Conservation (phyloP, 2,797 vertebrate species). For the Micropoecilia bifurca region DNA sequence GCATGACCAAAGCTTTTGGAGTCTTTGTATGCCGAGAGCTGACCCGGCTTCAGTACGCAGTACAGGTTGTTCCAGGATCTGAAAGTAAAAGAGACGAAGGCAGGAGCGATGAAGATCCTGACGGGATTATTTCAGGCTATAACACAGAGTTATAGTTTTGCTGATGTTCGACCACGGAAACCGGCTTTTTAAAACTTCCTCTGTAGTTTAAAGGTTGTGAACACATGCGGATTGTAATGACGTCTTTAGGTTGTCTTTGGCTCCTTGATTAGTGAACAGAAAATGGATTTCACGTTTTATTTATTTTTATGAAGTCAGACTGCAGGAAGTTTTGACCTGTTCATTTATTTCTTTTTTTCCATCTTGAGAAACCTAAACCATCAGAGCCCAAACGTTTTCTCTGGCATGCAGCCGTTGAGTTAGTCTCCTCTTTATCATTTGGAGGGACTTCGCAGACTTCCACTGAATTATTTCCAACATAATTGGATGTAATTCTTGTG, state of each 20-base stretch:
- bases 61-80: constrained; percentile 97
- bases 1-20: constrained; percentile 88
- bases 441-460: too few species aligned
- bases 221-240: background rate
- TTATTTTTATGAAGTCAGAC: background rate
- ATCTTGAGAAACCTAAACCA: background rate
- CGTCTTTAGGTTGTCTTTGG: background rate
- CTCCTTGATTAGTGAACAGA: background rate
- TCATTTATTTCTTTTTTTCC: constrained; percentile 8
- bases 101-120: background rate
- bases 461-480: background rate
- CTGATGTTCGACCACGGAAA: background rate
- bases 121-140: constrained; percentile 12
- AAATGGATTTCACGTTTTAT: background rate
- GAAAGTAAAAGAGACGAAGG: constrained; percentile 10
- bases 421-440: background rate
- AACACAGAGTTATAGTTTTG: background rate
- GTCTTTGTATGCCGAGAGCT: constrained; percentile 92
- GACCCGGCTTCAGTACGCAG: constrained; percentile 89
- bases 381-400: background rate
- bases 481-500: background rate
- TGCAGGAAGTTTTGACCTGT: background rate
- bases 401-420: background rate
- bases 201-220: background rate
- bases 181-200: background rate